Evolutionary conservation across 2,113 vertebrate genomes (phyloP).

Genomic region (Periophthalmodon schlosseri): DNA sequence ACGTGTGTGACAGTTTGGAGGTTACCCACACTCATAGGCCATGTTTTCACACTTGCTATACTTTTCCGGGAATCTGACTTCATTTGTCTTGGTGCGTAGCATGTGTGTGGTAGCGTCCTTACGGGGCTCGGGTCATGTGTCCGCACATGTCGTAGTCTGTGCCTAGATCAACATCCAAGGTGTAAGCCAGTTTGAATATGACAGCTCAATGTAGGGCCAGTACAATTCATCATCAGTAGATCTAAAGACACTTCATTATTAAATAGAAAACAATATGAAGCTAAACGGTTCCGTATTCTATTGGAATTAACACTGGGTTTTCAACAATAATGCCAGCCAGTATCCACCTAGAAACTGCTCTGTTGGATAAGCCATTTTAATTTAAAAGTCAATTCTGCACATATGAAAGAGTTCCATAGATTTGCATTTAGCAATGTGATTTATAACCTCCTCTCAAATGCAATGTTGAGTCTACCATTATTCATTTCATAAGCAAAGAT

Average conservation of each 20-base stretch:
- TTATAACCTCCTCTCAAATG: not conserved
- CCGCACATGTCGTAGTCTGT: constrained; percentile 43
- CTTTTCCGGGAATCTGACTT: constrained; percentile 64
- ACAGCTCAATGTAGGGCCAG: constrained; percentile 41
- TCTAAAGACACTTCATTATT: not conserved
- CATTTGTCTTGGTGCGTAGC: constrained; percentile 35
- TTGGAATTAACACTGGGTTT: not conserved
- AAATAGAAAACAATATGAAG: constrained; percentile 26
- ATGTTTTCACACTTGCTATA: constrained; percentile 65
- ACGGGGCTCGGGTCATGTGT: constrained; percentile 49
- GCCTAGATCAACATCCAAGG: constrained; percentile 63
- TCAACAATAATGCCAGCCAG: constrained; percentile 11
- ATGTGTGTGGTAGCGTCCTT: constrained; percentile 53
- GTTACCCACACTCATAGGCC: constrained; percentile 65
- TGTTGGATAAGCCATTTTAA: not conserved
- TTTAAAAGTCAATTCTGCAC: not conserved
- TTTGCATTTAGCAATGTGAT: not conserved
- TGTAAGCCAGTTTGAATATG: constrained; percentile 46
- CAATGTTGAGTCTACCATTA: not conserved
- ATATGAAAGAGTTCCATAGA: not conserved
- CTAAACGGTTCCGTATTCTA: constrained; percentile 12
- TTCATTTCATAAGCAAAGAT: not conserved
- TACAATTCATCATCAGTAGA: constrained; percentile 6
- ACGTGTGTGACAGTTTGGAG: constrained; percentile 61
- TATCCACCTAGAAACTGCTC: not conserved